Percentiles rank a stretch among this genome's conserved stretches.
These are phyloP conservation scores for Pseudomyrmex sp. DNA, from an alignment of 1,140 invertebrate species.

Conservation along the genomic window DNA sequence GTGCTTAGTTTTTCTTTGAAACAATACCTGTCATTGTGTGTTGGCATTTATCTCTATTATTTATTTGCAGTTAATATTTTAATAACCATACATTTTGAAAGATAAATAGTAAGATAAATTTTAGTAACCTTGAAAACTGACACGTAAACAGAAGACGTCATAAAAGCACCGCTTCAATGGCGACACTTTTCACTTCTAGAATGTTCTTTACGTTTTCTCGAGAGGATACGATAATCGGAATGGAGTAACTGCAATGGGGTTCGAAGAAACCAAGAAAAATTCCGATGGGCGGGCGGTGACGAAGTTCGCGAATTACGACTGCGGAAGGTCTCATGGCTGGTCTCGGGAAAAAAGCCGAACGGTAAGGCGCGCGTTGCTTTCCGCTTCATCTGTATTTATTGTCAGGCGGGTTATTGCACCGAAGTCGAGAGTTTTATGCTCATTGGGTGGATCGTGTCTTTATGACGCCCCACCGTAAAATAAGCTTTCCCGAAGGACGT, in stretches of 20 bases:
- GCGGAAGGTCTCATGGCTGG: slow-evolving; percentile 14
- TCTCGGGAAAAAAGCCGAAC: neutral
- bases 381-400: slow-evolving; percentile 66
- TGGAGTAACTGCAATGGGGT: slow-evolving; percentile 30
- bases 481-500: slow-evolving; percentile 57
- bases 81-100: too few species aligned
- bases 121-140: neutral
- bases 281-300: slow-evolving; percentile 39
- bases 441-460: slow-evolving; percentile 70
- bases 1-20: neutral
- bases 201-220: slow-evolving; percentile 14
- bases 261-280: slow-evolving; percentile 24
- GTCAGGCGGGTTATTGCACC: slow-evolving; percentile 44
- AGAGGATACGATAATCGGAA: slow-evolving; percentile 39
- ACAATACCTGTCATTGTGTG: neutral
- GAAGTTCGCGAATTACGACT: slow-evolving; percentile 37
- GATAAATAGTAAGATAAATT: neutral
- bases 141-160: neutral
- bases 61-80: too few species aligned
- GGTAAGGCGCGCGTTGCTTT: slow-evolving; percentile 28
- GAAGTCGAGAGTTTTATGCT: slow-evolving; percentile 72
- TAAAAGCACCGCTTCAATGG: slow-evolving; percentile 9
- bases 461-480: slow-evolving; percentile 69
- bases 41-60: too few species aligned
- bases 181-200: slow-evolving; percentile 17